Percentiles rank a stretch among this genome's conserved stretches.
Conservation (phyloP, 2,797 vertebrate genomes). For the Enteromius thamalakanensis region DNA sequence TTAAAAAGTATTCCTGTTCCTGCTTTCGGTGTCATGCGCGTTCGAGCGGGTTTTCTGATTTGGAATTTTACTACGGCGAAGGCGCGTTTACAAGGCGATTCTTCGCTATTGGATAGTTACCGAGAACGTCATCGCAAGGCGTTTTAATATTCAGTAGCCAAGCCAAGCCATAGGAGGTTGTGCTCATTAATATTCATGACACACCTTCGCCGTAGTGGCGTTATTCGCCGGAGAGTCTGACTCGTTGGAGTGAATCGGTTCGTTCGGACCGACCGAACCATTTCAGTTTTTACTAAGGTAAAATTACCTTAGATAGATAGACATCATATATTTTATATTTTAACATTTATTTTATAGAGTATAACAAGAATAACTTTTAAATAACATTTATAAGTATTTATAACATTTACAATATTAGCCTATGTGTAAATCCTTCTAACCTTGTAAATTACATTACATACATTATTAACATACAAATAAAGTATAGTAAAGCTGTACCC, state of each 20-base stretch:
- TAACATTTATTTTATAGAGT: too few relatives aligned
- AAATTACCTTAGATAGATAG: background rate
- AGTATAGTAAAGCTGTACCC: background rate
- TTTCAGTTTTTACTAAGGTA: background rate
- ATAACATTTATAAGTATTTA: too few relatives aligned
- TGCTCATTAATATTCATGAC: conserved; percentile 2
- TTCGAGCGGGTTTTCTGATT: background rate
- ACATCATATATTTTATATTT: background rate
- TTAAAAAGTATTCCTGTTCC: conserved; percentile 1
- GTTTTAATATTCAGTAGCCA: background rate
- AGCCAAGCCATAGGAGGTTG: background rate
- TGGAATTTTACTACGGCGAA: background rate
- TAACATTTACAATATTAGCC: too few relatives aligned
- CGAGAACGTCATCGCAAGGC: background rate
- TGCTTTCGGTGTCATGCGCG: background rate
- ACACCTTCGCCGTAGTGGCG: background rate
- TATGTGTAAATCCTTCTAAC: background rate
- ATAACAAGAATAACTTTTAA: background rate
- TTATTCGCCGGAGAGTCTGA: background rate
- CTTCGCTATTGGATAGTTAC: background rate
- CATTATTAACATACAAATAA: background rate
- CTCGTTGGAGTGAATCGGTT: background rate
- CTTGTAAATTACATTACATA: background rate
- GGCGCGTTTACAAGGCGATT: background rate
- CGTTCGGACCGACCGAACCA: background rate